Percentiles rank a stretch among this genome's conserved stretches.
Evolutionary conservation across 2,797 vertebrate species (phyloP).

Genomic region (Rachycentron canadum): DNA sequence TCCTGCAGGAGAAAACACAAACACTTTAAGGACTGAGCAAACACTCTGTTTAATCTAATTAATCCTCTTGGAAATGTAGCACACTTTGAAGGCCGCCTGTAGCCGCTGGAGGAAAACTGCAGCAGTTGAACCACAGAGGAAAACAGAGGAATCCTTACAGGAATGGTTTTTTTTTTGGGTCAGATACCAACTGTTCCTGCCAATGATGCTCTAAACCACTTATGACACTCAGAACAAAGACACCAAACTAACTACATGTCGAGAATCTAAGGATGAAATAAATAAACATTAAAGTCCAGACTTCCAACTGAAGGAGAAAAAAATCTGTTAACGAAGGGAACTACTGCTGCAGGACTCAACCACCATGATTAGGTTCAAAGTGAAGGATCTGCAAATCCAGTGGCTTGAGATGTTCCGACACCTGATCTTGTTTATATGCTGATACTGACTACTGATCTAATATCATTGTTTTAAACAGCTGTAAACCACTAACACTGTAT

Average conservation of each 20-base stretch:
- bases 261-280: neutral
- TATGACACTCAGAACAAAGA: neutral
- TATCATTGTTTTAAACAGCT: too few relatives aligned
- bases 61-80: conserved; percentile 64
- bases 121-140: neutral
- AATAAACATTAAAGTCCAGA: neutral
- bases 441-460: too few relatives aligned
- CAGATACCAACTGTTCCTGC: neutral
- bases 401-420: too few relatives aligned
- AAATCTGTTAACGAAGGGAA: neutral
- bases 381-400: neutral
- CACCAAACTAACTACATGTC: neutral
- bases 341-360: too few relatives aligned
- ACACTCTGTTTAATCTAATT: conserved; percentile 66
- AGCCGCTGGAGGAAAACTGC: conserved; percentile 21
- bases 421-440: too few relatives aligned
- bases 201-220: neutral
- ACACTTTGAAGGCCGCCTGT: conserved; percentile 22
- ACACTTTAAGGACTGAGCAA: conserved; percentile 56
- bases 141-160: neutral
- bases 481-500: too few relatives aligned
- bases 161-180: conserved; percentile 10
- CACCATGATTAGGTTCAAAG: neutral
- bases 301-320: neutral
- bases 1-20: conserved; percentile 55